phyloP scores from a whole-genome alignment of 2,888 invertebrate species.

The Zele albiditarsus region DNA sequence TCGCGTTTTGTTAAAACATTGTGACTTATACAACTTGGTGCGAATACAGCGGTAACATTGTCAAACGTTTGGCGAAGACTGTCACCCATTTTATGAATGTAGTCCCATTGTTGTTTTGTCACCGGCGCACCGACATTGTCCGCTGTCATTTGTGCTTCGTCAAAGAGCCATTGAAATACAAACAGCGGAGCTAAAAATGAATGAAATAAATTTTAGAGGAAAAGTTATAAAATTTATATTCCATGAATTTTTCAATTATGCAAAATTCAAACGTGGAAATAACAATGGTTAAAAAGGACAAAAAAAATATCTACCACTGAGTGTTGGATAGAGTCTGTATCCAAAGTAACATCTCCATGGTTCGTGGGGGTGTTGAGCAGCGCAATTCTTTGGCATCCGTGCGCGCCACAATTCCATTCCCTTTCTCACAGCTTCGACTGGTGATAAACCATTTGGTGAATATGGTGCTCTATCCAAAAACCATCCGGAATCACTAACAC shows the following conservation, averaged over 20 bases:
- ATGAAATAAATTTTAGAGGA: background rate
- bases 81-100: constrained; percentile 92
- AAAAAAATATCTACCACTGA: constrained; percentile 78
- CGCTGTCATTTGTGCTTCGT: constrained; percentile 94
- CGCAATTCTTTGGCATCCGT: constrained; percentile 85
- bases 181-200: constrained; percentile 85
- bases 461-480: constrained; percentile 90
- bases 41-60: constrained; percentile 91
- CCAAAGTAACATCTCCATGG: constrained; percentile 96
- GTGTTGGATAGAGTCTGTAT: constrained; percentile 88
- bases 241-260: background rate
- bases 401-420: constrained; percentile 89
- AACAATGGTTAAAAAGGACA: background rate
- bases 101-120: constrained; percentile 93
- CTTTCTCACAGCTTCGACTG: constrained; percentile 80
- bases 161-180: constrained; percentile 95
- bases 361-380: constrained; percentile 79
- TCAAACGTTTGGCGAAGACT: constrained; percentile 86
- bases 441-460: constrained; percentile 76
- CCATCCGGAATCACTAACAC: constrained; percentile 95
- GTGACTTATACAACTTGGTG: constrained; percentile 95
- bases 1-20: constrained; percentile 90
- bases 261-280: background rate
- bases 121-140: constrained; percentile 93
- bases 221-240: background rate